Base-by-base conservation (phyloP, 2,113 vertebrate genomes). In the Piprites chloris region DNA sequence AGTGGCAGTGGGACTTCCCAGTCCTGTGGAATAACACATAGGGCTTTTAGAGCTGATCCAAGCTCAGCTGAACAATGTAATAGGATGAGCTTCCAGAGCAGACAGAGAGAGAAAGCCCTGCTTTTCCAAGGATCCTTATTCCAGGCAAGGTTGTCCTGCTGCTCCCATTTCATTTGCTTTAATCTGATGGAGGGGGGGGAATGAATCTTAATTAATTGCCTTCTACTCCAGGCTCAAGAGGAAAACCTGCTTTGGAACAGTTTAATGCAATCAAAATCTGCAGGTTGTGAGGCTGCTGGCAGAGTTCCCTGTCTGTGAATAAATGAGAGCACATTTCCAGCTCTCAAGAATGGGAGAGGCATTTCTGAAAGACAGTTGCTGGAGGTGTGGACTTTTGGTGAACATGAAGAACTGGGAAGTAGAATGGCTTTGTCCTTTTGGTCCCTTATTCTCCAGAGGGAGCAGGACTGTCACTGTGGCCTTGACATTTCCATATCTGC, bases 131-230 rank as follows among this genome's bases (percentile, higher is more conserved):
- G 85, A 84, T 76, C 24, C n/a, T 46, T 58, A 5, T 96, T 77
- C 73, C 61, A 94, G 52, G 33, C 67, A 95, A 84, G 37, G 46
- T 49, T 66, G 90, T 83, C 77, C 89, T 93, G 81, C 75, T 92
- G 80, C 82, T 58, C 27, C 80, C 76, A 78, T 93, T 97, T 96
- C 94, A 89, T 97, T 97, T 96, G 37, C 92, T 92, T 94, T 89
- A 96, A 97, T 97, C 87, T 22, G 6, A 72, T 62, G 12, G 80
- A 90, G 89, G 27, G 17, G 17, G 23, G 2, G 6, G 49, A 78
- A 85, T 62, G 61, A 24, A 63, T 97, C 95, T 92, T 98, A 98
- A 98, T 98, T 98, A 98, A 98, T 98, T 98, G 97, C 93, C 88
- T 90, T 95, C 93, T 97, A 91, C 91, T 96, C 83, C 82, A 82